phyloP scores from a whole-genome alignment of 2,797 vertebrate genomes.

The Catamblyrhynchus diadema region DNA sequence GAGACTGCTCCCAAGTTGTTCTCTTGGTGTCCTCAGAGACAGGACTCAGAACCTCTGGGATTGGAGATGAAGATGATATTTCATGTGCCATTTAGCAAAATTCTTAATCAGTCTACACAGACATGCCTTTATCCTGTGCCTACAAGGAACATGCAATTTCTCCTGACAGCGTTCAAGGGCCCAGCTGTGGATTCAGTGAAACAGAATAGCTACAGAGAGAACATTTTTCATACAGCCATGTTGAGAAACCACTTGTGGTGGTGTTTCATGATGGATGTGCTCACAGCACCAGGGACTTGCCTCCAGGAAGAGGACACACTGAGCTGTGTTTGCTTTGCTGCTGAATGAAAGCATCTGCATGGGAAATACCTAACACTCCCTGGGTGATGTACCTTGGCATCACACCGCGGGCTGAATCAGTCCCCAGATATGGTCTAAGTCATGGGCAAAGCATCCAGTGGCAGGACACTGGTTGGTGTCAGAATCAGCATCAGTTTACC shows the following conservation, averaged over 20 bases:
- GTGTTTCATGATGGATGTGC: background rate
- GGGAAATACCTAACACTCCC: constrained; percentile 36
- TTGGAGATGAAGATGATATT: background rate
- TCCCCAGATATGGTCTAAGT: background rate
- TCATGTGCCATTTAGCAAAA: background rate
- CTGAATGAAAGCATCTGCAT: background rate
- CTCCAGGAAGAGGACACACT: background rate
- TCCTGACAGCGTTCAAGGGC: background rate
- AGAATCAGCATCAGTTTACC: background rate
- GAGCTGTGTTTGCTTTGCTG: background rate
- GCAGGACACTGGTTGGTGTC: background rate
- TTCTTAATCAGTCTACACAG: background rate
- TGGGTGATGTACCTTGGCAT: background rate
- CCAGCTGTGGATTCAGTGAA: background rate
- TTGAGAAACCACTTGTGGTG: background rate
- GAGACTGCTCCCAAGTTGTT: background rate
- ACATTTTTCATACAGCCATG: background rate
- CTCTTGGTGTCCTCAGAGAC: background rate
- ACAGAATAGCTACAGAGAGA: background rate
- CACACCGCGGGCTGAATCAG: background rate
- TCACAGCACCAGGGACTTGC: background rate
- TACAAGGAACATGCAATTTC: background rate
- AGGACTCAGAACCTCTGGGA: background rate
- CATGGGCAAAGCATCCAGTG: background rate
- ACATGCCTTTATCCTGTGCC: background rate